Evolutionary conservation across 30 jellyfish, hydroid and myxozoan species (phyloP).

Genomic region (Aurelia aurita complex sp. Pacific): DNA sequence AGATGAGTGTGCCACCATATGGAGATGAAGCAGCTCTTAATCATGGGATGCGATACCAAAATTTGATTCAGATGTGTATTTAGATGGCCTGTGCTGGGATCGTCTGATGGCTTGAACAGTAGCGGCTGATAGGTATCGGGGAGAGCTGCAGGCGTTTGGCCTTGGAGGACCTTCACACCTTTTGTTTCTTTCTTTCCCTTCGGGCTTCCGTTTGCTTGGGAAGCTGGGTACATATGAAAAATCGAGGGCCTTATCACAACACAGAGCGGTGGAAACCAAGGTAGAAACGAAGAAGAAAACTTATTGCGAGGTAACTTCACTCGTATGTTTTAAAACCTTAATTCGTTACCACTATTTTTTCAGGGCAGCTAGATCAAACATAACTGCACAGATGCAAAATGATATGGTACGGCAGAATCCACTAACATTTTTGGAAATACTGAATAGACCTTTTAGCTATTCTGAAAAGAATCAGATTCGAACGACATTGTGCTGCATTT

Average conservation of each 20-base stretch:
- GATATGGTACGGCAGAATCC: no score
- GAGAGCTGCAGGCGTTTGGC: background rate
- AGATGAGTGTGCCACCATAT: background rate
- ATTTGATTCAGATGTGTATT: background rate
- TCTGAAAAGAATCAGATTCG: no score
- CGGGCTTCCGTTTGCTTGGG: background rate
- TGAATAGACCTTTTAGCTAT: no score
- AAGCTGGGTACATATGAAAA: background rate
- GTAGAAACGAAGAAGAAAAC: no score
- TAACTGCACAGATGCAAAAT: no score
- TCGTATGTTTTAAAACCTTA: no score
- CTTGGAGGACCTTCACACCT: background rate
- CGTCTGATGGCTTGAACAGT: background rate
- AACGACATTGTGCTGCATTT: no score
- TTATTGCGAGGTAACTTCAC: no score
- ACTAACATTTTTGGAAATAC: no score
- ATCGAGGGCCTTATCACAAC: background rate
- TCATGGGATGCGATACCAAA: background rate
- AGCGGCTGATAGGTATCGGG: background rate
- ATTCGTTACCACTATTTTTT: no score
- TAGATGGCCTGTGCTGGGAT: background rate
- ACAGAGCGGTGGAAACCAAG: no score
- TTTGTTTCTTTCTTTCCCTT: background rate
- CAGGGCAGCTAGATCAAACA: no score
- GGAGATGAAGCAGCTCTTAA: background rate